A percentile compares a stretch with the other conserved stretches of the same genome.
Conservation (phyloP, 2,797 vertebrate species). For the Octomys mimax region DNA sequence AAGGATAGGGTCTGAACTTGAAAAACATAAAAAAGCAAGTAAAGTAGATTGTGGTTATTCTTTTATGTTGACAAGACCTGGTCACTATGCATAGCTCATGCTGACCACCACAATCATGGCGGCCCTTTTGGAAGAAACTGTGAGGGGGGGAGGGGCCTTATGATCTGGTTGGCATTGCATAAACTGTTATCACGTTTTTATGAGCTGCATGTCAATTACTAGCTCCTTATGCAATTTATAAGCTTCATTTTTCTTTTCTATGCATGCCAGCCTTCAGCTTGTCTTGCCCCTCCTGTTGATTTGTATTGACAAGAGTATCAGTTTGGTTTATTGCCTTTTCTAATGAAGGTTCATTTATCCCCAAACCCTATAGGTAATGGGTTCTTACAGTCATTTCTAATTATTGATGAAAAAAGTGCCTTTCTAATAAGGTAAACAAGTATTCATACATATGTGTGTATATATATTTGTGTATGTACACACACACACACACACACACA, state of each 20-base stretch:
- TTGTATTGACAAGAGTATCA: slow-evolving; percentile 57
- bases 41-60: not conserved
- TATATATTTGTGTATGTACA: not conserved
- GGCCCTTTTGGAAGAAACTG: not conserved
- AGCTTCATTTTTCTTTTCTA: slow-evolving; percentile 60
- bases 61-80: fast-evolving
- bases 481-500: not conserved
- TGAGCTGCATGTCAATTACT: not conserved
- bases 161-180: not conserved
- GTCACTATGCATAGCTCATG: too few species aligned
- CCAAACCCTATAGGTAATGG: slow-evolving; percentile 72
- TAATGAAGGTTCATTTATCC: slow-evolving; percentile 58
- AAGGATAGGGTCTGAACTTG: not conserved
- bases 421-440: slow-evolving; percentile 72
- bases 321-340: slow-evolving; percentile 73
- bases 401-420: slow-evolving; percentile 71
- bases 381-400: slow-evolving; percentile 80
- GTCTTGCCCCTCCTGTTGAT: slow-evolving; percentile 28
- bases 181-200: not conserved
- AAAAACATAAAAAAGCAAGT: not conserved
- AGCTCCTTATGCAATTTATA: not conserved
- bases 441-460: not conserved
- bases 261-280: not conserved
- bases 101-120: too few species aligned
- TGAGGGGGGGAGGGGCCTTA: not conserved